phyloP scores from a whole-genome alignment of 2,113 vertebrate genomes.

The Callospermophilus lateralis region DNA sequence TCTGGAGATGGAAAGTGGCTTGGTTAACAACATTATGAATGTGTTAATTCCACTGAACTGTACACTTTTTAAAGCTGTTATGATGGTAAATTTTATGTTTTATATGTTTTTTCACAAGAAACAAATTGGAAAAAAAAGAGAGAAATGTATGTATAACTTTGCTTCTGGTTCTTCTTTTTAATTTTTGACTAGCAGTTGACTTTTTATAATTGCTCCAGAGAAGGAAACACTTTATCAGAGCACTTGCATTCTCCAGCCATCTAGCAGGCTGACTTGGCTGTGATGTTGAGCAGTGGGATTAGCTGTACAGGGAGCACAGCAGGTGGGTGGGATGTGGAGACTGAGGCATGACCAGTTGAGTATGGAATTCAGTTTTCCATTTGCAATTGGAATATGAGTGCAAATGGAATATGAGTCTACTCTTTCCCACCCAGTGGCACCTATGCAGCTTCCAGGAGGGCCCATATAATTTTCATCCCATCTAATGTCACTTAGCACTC shows the following conservation, averaged over 20 bases:
- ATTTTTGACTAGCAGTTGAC: not conserved
- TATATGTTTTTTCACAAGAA: not conserved
- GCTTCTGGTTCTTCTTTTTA: conserved; percentile 10
- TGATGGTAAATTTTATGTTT: not conserved
- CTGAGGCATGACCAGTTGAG: not conserved
- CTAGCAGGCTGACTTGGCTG: not conserved
- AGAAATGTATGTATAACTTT: not conserved
- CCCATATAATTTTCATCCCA: not conserved
- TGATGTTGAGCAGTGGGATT: not conserved
- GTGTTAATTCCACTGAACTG: not conserved
- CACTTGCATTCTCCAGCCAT: not conserved
- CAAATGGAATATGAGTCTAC: not conserved
- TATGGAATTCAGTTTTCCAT: not conserved
- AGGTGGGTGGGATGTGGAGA: not conserved
- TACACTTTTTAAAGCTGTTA: not conserved
- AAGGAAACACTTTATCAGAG: not conserved
- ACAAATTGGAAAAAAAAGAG: not conserved
- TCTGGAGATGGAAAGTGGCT: not conserved
- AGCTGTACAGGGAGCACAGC: not conserved
- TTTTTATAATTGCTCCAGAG: conserved; percentile 23
- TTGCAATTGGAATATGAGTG: not conserved
- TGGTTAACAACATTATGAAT: not conserved
- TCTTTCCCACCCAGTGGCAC: not conserved
- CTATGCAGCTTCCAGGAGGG: not conserved
- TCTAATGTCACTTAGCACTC: not conserved